Conservation (phyloP, 1,140 invertebrate genomes). For the Globodera rostochiensis region DNA sequence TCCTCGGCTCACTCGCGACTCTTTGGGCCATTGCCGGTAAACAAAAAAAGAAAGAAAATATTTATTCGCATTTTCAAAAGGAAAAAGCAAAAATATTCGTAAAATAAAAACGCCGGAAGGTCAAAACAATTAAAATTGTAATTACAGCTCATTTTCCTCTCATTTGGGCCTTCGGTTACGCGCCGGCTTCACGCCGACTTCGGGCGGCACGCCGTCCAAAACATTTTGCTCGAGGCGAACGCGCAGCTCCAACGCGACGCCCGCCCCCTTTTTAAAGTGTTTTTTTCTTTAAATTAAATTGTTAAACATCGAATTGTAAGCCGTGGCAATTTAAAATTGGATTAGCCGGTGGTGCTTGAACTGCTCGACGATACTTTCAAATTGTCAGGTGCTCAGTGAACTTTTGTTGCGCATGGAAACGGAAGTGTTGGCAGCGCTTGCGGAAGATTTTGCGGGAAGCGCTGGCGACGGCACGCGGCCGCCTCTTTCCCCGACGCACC, state of each 20-base stretch:
- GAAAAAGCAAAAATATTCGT: no score
- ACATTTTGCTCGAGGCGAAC: neutral
- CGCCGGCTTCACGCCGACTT: neutral
- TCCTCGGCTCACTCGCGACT: neutral
- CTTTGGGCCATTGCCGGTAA: neutral
- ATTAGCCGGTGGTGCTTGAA: no score
- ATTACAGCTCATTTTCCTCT: neutral
- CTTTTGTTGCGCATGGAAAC: neutral
- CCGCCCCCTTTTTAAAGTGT: neutral
- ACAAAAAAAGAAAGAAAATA: neutral
- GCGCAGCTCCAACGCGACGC: slow-evolving; percentile 5
- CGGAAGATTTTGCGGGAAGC: neutral
- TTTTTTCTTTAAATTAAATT: no score
- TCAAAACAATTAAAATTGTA: neutral
- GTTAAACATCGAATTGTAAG: no score
- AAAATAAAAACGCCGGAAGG: no score
- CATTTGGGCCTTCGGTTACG: neutral
- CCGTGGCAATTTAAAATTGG: no score
- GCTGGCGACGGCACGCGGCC: neutral
- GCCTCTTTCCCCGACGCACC: neutral
- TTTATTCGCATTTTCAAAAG: no score
- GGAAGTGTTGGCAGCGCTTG: neutral
- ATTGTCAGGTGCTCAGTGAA: slow-evolving; percentile 17
- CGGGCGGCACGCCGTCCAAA: neutral
- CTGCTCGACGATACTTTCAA: no score